Conservation (phyloP, 1,140 invertebrate species). For the Phymastichus coffea region DNA sequence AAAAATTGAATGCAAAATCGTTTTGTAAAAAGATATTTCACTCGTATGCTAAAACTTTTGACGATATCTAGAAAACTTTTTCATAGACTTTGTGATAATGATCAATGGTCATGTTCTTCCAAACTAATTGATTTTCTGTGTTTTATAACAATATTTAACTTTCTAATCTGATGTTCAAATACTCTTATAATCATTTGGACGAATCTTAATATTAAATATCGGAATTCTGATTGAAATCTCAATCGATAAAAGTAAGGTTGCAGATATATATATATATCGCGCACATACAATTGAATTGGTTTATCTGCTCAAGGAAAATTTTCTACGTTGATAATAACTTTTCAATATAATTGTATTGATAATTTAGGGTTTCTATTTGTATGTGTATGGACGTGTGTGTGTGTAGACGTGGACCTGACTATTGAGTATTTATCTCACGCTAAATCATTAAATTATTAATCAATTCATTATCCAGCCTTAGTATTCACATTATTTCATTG, state of each 20-base stretch:
- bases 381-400: neutral
- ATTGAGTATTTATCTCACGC: no score
- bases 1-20: neutral
- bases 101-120: constrained; percentile 15
- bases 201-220: neutral
- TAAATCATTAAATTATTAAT: no score
- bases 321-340: no score
- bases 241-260: neutral
- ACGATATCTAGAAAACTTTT: neutral
- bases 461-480: no score
- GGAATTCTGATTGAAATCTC: neutral
- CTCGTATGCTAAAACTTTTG: neutral
- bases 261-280: no score
- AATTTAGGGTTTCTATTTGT: constrained; percentile 7
- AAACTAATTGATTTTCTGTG: constrained; percentile 8
- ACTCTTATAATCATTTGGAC: constrained; percentile 3
- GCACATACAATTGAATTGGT: no score
- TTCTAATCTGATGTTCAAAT: constrained; percentile 3
- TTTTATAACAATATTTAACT: neutral
- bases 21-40: constrained; percentile 8
- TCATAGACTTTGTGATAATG: constrained; percentile 13
- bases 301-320: no score
- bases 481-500: no score
- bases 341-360: no score
- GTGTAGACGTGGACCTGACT: no score